Evolutionary conservation across 2,888 invertebrate species (phyloP).

Genomic region (Laspeyria flexula): DNA sequence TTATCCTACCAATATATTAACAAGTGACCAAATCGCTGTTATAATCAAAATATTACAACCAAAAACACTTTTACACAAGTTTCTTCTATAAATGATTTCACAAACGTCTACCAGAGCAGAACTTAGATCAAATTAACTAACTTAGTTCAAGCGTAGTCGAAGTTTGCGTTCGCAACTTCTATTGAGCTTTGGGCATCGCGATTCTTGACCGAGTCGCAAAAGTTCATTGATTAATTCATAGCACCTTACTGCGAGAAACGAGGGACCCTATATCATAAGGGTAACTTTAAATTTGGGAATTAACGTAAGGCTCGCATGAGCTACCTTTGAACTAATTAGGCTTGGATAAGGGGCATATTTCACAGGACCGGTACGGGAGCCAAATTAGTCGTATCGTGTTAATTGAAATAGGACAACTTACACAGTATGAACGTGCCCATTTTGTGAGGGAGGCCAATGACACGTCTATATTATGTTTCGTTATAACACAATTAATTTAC

Average conservation of each 20-base stretch:
- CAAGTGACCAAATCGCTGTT: too few relatives aligned
- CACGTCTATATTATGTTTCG: slow-evolving; percentile 41
- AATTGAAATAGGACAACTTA: slow-evolving; percentile 47
- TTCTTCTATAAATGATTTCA: slow-evolving; percentile 18
- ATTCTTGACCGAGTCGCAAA: slow-evolving; percentile 38
- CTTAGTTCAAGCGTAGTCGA: slow-evolving; percentile 32
- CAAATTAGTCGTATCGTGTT: slow-evolving; percentile 47
- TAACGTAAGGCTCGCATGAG: slow-evolving; percentile 42
- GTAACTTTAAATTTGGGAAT: slow-evolving; percentile 42
- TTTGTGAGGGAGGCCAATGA: slow-evolving; percentile 43
- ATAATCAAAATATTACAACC: too few relatives aligned
- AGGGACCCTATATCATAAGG: slow-evolving; percentile 16
- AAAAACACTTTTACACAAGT: too few relatives aligned
- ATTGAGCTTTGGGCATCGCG: slow-evolving; percentile 23
- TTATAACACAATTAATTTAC: slow-evolving; percentile 48
- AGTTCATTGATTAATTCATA: slow-evolving; percentile 43
- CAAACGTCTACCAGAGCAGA: slow-evolving; percentile 23
- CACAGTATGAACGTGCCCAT: slow-evolving; percentile 28
- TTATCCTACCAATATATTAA: too few relatives aligned
- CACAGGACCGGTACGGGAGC: slow-evolving; percentile 40
- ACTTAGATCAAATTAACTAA: slow-evolving; percentile 37
- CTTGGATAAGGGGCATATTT: slow-evolving; percentile 49
- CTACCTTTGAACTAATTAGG: slow-evolving; percentile 50
- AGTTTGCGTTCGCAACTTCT: slow-evolving; percentile 10
- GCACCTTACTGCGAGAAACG: not conserved